Evolutionary conservation across 2,113 vertebrate species (phyloP).

Genomic region (Rhodinocichla rosea): DNA sequence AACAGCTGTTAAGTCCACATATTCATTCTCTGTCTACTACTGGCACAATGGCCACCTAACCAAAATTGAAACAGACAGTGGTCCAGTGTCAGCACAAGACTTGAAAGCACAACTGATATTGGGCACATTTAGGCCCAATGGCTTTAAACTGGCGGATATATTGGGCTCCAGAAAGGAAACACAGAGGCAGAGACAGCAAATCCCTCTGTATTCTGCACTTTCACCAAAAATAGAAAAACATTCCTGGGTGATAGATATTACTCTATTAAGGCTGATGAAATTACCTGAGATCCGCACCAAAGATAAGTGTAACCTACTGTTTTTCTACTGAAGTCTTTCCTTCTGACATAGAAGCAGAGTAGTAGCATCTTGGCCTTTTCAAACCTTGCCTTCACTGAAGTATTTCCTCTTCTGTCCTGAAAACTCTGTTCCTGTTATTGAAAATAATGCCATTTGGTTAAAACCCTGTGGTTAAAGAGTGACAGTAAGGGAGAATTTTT

Average conservation of each 20-base stretch:
- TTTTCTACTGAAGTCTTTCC: not conserved
- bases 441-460: not conserved
- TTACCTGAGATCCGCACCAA: not conserved
- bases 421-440: not conserved
- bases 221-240: not conserved
- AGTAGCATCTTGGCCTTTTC: not conserved
- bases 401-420: not conserved
- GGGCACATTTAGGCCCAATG: fast-evolving
- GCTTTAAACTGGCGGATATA: not conserved
- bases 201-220: not conserved
- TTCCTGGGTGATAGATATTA: not conserved
- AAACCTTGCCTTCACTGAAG: not conserved
- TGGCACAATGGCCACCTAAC: not conserved
- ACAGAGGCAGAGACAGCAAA: not conserved
- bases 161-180: not conserved
- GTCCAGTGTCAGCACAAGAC: not conserved
- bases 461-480: not conserved
- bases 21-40: not conserved
- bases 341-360: not conserved
- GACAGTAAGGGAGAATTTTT: not conserved
- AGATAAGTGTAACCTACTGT: not conserved
- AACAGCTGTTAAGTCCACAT: not conserved
- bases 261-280: not conserved
- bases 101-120: not conserved
- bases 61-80: not conserved